Conservation (phyloP, 2,113 vertebrate species). For the Mastomys natalensis region DNA sequence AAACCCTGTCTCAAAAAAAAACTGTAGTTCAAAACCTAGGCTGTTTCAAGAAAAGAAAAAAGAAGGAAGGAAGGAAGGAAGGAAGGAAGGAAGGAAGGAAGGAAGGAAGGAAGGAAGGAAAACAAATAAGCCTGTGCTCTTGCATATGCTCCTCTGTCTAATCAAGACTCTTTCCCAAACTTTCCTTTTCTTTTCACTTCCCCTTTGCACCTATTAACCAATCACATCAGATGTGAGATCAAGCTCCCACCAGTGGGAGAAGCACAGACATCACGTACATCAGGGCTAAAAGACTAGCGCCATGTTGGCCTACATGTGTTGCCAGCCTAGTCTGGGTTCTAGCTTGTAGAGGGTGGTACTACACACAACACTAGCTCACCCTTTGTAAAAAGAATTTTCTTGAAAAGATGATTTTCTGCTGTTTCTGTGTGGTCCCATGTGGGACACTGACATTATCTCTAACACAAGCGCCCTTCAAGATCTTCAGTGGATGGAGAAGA, state of each 20-base stretch:
- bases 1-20: too few relatives aligned
- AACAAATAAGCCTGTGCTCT: too few relatives aligned
- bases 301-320: background rate
- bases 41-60: background rate
- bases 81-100: too few relatives aligned
- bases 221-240: background rate
- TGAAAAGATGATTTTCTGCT: background rate
- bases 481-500: slow-evolving; percentile 63
- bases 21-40: background rate
- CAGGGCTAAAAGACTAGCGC: background rate
- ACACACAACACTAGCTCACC: background rate
- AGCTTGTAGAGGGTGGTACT: too few relatives aligned
- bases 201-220: background rate
- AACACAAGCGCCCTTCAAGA: background rate
- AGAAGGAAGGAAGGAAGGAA: too few relatives aligned
- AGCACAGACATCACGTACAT: background rate
- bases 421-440: background rate
- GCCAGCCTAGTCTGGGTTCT: background rate
- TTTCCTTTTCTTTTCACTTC: background rate
- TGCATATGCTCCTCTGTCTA: background rate
- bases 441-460: background rate
- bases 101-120: too few relatives aligned
- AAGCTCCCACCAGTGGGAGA: background rate
- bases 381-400: background rate
- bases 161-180: background rate